Percentiles rank a stretch among this genome's conserved stretches.
Conservation (phyloP, 2,888 invertebrate species). For the Oligia latruncula region DNA sequence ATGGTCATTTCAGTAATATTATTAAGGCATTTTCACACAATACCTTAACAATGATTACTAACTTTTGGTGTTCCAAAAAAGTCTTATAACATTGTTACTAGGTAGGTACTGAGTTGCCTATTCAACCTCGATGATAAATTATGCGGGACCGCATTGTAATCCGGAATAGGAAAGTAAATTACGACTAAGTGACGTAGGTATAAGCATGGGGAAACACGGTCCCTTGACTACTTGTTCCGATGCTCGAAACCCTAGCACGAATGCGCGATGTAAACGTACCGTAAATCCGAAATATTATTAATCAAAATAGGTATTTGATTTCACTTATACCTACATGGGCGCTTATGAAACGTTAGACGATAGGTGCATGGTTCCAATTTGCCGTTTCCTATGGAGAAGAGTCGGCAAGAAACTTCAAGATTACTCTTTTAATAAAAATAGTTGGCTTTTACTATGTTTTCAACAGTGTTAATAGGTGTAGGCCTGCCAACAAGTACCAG, state of each 20-base stretch:
- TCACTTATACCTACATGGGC: neutral
- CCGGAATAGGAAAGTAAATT: slow-evolving; percentile 47
- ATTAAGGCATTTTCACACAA: slow-evolving; percentile 13
- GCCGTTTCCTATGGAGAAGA: neutral
- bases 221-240: slow-evolving; percentile 35
- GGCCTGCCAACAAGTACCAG: neutral
- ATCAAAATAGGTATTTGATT: neutral
- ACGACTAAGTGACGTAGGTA: slow-evolving; percentile 45
- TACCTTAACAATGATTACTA: slow-evolving; percentile 21
- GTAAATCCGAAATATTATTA: neutral
- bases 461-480: neutral
- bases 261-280: neutral
- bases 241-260: neutral
- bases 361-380: neutral
- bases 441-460: neutral
- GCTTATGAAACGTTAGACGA: neutral
- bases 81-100: slow-evolving; percentile 32
- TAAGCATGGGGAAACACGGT: slow-evolving; percentile 17
- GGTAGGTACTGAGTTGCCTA: slow-evolving; percentile 22
- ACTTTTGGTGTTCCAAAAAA: slow-evolving; percentile 23
- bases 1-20: neutral
- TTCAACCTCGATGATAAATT: slow-evolving; percentile 58
- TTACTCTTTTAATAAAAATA: too few species aligned
- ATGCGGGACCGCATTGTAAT: slow-evolving; percentile 44
- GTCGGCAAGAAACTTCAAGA: neutral